Base-by-base conservation (phyloP, 2,113 vertebrate genomes). In the Epinephelus moara region DNA sequence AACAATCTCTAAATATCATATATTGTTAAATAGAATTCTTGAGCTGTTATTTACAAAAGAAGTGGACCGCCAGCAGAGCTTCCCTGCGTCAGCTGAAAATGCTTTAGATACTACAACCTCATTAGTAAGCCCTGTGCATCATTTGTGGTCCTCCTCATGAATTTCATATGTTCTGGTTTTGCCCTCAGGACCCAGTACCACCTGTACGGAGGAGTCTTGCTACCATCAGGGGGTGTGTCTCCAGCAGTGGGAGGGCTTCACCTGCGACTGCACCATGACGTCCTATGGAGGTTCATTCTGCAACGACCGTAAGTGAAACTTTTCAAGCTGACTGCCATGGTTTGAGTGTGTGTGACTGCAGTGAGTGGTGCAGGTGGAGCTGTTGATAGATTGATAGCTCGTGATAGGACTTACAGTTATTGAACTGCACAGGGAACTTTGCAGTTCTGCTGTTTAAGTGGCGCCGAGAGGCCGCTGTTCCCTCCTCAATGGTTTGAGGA, bases 201-300 rank as follows among this genome's bases (percentile, higher is more conserved):
- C 97, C 93, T 98, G 97, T 95, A 96, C 96, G 88, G 97, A 98
- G 93, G 97, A 98, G 71, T 98, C 97, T 45, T 98, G 97, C 93
- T 96, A 96, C 92, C 97, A 98, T 94, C 97, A 97, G 95, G 97
- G 97, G 68, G 96, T 98, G 88, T 98, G 97, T 96, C 94, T 98
- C 92, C 97, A 98, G 93, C 97, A 98, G 89, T 98, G 97, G 97
- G 97, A 98, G 70, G 97, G 97, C 94, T 98, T 97, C 94, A 96
- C 96, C 53, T 98, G 97, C 19, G 97, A 98, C 94, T 98, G 97
- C 91, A 96, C 94, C 86, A 98, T 98, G 97, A 98, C 97, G 94
- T 95, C 95, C 93, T 95, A 96, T 62, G 94, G 95, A 77, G 95
- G 95, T 87, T 94, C 95, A 15, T 94, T 95, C 49, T 96, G 95